Evolutionary conservation across 2,113 vertebrate genomes (phyloP).

Genomic region (Arizona elegans): DNA sequence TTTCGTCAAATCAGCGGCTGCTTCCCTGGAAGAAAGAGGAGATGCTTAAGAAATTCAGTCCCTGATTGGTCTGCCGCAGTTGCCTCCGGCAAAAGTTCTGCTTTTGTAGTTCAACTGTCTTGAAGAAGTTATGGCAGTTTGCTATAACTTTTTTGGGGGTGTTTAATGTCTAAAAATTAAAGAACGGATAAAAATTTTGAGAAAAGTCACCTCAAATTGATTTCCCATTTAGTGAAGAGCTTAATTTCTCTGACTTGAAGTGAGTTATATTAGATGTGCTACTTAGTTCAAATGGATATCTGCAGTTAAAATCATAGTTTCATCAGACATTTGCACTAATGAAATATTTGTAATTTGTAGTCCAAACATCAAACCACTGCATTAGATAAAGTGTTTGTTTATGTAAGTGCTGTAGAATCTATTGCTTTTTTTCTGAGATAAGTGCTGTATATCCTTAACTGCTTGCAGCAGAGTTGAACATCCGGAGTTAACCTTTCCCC

Average conservation of each 20-base stretch:
- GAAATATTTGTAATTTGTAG: neutral
- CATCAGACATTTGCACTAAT: neutral
- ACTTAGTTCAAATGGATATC: neutral
- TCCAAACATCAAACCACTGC: neutral
- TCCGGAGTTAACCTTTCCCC: constrained; percentile 41
- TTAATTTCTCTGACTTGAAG: neutral
- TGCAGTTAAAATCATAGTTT: neutral
- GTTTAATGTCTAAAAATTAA: neutral
- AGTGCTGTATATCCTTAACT: constrained; percentile 24
- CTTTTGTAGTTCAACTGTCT: neutral
- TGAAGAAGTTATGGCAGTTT: neutral
- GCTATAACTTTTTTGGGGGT: accelerated
- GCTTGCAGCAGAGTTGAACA: constrained; percentile 15
- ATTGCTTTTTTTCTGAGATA: neutral
- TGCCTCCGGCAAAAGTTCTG: constrained; percentile 48
- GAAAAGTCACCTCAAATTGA: neutral
- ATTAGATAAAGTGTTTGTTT: neutral
- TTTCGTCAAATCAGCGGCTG: constrained; percentile 44
- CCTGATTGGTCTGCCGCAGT: constrained; percentile 52
- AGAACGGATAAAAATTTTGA: neutral
- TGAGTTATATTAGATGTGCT: neutral
- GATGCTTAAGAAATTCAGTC: constrained; percentile 44
- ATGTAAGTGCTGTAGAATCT: neutral
- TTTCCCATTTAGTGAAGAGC: neutral
- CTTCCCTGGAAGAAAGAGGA: constrained; percentile 51